Conservation (phyloP, 1,140 invertebrate genomes). For the Lordiphosa stackelbergi region DNA sequence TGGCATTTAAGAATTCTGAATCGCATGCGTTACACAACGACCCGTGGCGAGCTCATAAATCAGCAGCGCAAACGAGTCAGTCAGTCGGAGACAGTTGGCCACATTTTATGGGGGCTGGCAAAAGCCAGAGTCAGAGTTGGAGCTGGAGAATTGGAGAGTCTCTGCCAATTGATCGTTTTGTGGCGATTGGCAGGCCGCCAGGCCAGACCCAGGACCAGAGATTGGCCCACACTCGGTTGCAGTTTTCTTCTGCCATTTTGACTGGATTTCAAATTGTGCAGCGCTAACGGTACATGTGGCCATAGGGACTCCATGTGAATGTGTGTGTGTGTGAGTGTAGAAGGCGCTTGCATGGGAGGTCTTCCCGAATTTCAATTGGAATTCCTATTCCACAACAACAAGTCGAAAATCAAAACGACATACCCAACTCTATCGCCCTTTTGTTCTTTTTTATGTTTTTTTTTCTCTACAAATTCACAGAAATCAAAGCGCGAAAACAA, state of each 20-base stretch:
- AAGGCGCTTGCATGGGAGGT: slow-evolving; percentile 64
- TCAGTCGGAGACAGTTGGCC: slow-evolving; percentile 52
- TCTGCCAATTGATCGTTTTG: slow-evolving; percentile 68
- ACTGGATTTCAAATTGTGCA: slow-evolving; percentile 70
- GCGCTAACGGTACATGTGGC: slow-evolving; percentile 60
- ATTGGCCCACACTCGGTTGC: slow-evolving; percentile 44
- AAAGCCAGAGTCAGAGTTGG: slow-evolving; percentile 7
- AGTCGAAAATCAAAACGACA: no score
- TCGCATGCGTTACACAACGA: slow-evolving; percentile 76
- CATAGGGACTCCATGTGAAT: slow-evolving; percentile 23
- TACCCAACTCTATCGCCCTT: slow-evolving; percentile 15
- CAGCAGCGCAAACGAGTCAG: slow-evolving; percentile 64
- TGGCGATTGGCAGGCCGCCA: slow-evolving; percentile 60
- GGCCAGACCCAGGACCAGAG: slow-evolving; percentile 16
- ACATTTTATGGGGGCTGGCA: slow-evolving; percentile 62
- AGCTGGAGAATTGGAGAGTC: slow-evolving; percentile 19
- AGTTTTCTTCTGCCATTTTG: slow-evolving; percentile 50
- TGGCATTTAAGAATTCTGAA: slow-evolving; percentile 73
- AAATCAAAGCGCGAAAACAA: slow-evolving; percentile 36
- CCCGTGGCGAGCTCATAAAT: slow-evolving; percentile 75
- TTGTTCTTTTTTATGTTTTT: slow-evolving; percentile 46
- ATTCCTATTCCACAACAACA: slow-evolving; percentile 6
- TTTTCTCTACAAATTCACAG: slow-evolving; percentile 32
- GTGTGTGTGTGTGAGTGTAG: slow-evolving; percentile 48
- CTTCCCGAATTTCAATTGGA: slow-evolving; percentile 22